Base-by-base conservation (phyloP, 2,888 invertebrate genomes). In the Eilema depressum region DNA sequence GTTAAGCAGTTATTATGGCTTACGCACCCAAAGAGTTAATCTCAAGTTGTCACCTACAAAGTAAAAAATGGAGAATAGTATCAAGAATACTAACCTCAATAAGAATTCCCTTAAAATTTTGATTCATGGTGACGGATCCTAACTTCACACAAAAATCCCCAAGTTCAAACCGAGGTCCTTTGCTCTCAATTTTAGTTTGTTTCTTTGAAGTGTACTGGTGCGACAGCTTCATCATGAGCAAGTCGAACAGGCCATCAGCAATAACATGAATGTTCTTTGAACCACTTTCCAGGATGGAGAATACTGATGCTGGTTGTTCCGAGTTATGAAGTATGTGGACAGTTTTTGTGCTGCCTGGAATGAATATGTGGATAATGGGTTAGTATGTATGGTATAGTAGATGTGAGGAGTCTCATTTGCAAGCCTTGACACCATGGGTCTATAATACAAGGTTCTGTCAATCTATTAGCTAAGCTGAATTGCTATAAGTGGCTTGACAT, bases 311-410 rank as follows among this genome's bases (percentile, higher is more conserved):
- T 0, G 99, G 99, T 87, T 98, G 98, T 88, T 99, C 99, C 0
- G 98, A 99, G 91, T 99, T 98, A 93, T 99, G 99, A 12, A 99
- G 96, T n/a, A 99, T 97, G 91, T 99, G 98, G 0, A 99, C 97
- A 0, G 98, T 97, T 84, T 98, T 97, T 73, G 97, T 97, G 63
- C 97, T 96, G 7, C 97, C 98, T 96, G 91, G 8, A 73, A 73
- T 66, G n/a, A 25, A 60, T 20, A 41, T n/a, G 8, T 53, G 53
- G 10, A 59, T 59, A 25, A 30, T 61, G n/a, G 3, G 8, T 60
- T 28, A 17, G 26, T 60, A 28, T 33, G 33, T 33, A 33, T 33
- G 7, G 33, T n/a, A n/a, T n/a, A n/a, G n/a, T n/a, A n/a, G n/a
- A n/a, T n/a, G n/a, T n/a, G n/a, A n/a, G n/a, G n/a, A n/a, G n/a